Conservation (phyloP, 2,888 invertebrate species). For the Lithodes maja region DNA sequence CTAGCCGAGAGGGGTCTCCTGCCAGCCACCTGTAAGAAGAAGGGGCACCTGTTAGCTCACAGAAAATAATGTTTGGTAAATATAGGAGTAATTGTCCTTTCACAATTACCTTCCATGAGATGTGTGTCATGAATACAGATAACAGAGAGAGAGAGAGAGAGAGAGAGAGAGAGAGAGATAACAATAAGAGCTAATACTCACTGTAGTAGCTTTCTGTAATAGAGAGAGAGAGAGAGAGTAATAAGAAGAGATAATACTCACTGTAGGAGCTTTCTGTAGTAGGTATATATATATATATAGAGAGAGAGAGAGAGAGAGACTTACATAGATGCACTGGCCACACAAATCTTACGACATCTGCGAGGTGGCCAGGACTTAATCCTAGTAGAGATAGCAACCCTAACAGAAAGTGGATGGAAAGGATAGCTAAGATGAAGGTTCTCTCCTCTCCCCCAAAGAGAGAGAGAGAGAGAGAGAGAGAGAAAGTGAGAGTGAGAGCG, state of each 20-base stretch:
- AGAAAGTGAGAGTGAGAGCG: too few species aligned
- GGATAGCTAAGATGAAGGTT: too few species aligned
- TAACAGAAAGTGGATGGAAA: too few species aligned
- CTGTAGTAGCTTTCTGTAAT: not conserved
- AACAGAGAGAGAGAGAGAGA: not conserved
- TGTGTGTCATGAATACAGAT: not conserved
- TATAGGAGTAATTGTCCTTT: not conserved
- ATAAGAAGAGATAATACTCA: not conserved
- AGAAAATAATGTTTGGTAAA: not conserved
- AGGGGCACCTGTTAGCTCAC: too few species aligned
- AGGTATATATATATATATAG: not conserved
- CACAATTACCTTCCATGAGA: not conserved
- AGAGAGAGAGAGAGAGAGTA: not conserved
- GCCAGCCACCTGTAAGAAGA: not conserved
- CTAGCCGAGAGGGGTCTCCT: not conserved
- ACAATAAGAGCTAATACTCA: not conserved
- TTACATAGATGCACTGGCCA: not conserved
- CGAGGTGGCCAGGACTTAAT: too few species aligned
- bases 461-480: too few species aligned
- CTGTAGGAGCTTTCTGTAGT: too few species aligned
- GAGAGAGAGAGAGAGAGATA: slow-evolving; percentile 25
- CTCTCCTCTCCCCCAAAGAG: too few species aligned
- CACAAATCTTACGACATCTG: too few species aligned
- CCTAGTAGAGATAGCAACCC: too few species aligned
- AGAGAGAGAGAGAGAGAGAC: not conserved